These are phyloP conservation scores for Frieseomelitta varia DNA, from an alignment of 1,140 invertebrate genomes.

Conservation along the genomic window DNA sequence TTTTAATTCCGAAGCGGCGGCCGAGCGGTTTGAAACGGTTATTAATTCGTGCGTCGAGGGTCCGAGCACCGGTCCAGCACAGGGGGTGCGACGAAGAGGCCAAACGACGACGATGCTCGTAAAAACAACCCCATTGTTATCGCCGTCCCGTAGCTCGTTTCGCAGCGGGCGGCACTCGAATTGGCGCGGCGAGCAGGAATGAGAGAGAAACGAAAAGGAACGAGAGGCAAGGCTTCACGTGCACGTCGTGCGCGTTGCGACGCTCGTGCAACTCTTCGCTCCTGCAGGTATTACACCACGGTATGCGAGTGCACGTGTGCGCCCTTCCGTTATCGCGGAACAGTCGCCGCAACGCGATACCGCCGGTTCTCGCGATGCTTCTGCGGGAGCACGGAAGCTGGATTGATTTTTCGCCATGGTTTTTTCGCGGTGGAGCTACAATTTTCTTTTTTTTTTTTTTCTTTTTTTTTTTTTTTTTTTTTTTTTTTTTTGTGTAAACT, in stretches of 20 bases:
- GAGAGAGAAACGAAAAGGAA: slow-evolving; percentile 14
- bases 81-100: slow-evolving; percentile 6
- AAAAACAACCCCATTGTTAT: slow-evolving; percentile 80
- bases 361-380: slow-evolving; percentile 11
- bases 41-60: slow-evolving; percentile 75
- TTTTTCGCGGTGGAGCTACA: not conserved
- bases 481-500: not conserved
- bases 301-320: slow-evolving; percentile 1
- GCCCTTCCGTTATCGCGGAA: slow-evolving; percentile 25
- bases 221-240: slow-evolving; percentile 28
- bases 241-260: not conserved
- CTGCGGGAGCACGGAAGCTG: not conserved
- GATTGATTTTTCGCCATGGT: slow-evolving; percentile 27
- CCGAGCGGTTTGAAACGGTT: slow-evolving; percentile 72
- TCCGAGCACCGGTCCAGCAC: slow-evolving; percentile 8
- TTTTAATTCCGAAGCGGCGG: slow-evolving; percentile 74
- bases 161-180: slow-evolving; percentile 67
- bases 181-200: not conserved
- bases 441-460: not conserved
- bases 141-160: slow-evolving; percentile 72
- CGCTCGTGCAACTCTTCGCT: not conserved
- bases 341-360: not conserved
- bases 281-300: not conserved
- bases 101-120: slow-evolving; percentile 64
- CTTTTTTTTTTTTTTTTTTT: not conserved